Conservation (phyloP, 2,113 vertebrate genomes). For the Felis chaus region DNA sequence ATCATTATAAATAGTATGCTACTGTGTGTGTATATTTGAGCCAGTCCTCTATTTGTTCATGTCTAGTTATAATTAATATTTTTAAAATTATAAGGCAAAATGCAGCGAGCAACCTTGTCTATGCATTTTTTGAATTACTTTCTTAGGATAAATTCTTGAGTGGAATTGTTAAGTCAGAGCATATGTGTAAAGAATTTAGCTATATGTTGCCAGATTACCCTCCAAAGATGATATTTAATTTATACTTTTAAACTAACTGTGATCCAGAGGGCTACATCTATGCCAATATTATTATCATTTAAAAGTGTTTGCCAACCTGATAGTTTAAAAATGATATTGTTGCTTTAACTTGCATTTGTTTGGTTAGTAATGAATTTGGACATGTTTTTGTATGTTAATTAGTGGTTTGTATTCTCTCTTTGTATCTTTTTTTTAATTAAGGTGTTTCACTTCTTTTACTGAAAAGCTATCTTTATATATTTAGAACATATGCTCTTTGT, state of each 20-base stretch:
- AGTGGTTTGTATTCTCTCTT: slow-evolving; percentile 20
- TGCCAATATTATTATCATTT: neutral
- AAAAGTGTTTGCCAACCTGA: neutral
- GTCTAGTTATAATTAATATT: neutral
- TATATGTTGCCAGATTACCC: neutral
- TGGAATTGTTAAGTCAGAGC: neutral
- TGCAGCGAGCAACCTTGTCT: neutral
- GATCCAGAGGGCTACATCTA: neutral
- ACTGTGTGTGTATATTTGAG: neutral
- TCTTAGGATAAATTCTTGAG: slow-evolving; percentile 14
- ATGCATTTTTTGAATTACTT: slow-evolving; percentile 29
- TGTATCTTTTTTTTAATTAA: slow-evolving; percentile 33
- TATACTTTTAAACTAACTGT: neutral
- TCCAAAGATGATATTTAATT: slow-evolving; percentile 10
- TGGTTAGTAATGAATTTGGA: neutral
- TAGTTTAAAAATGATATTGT: slow-evolving; percentile 5
- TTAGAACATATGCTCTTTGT: neutral
- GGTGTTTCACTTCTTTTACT: neutral
- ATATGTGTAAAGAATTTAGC: neutral
- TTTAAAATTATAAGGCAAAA: neutral
- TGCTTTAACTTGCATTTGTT: slow-evolving; percentile 28
- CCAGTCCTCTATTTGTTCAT: neutral
- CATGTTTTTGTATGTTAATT: slow-evolving; percentile 29
- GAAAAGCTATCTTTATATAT: neutral
- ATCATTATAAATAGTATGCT: neutral